A percentile compares a stretch with the other conserved stretches of the same genome.
Conservation (phyloP, 2,888 invertebrate genomes). For the Parochlus steinenii region DNA sequence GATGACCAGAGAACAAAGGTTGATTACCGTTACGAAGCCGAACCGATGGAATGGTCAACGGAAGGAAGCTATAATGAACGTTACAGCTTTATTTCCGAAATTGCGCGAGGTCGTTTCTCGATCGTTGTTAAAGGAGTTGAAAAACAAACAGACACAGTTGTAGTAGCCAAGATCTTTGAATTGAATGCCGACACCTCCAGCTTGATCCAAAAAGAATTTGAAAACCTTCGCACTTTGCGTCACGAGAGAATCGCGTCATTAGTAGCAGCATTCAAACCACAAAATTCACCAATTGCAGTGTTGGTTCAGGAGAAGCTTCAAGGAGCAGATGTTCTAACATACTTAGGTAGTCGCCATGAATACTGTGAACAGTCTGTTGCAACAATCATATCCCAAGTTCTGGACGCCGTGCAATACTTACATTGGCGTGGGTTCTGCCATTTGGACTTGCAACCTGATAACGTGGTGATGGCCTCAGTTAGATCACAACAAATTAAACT, state of each 20-base stretch:
- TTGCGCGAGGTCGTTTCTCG: slow-evolving; percentile 73
- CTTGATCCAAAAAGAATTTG: slow-evolving; percentile 62
- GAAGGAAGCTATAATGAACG: slow-evolving; percentile 51
- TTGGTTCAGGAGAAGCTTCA: slow-evolving; percentile 70
- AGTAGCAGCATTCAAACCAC: slow-evolving; percentile 51
- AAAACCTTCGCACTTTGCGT: slow-evolving; percentile 59
- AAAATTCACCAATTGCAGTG: slow-evolving; percentile 48
- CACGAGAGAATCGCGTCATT: slow-evolving; percentile 77
- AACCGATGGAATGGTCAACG: slow-evolving; percentile 55
- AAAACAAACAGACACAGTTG: slow-evolving; percentile 52
- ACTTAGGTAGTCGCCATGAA: slow-evolving; percentile 72
- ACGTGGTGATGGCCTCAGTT: slow-evolving; percentile 79
- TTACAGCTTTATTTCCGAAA: slow-evolving; percentile 73
- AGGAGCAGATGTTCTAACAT: slow-evolving; percentile 82
- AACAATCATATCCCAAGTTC: slow-evolving; percentile 65
- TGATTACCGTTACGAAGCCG: slow-evolving; percentile 58
- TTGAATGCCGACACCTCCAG: slow-evolving; percentile 45
- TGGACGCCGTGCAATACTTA: slow-evolving; percentile 84
- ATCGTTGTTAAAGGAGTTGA: slow-evolving; percentile 70
- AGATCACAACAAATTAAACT: slow-evolving; percentile 75
- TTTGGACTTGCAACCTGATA: slow-evolving; percentile 85
- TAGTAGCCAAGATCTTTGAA: slow-evolving; percentile 72
- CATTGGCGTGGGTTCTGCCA: slow-evolving; percentile 88
- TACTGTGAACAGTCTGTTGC: slow-evolving; percentile 89
- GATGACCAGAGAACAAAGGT: slow-evolving; percentile 45